Conservation (phyloP, 2,113 vertebrate species). For the Columba livia region DNA sequence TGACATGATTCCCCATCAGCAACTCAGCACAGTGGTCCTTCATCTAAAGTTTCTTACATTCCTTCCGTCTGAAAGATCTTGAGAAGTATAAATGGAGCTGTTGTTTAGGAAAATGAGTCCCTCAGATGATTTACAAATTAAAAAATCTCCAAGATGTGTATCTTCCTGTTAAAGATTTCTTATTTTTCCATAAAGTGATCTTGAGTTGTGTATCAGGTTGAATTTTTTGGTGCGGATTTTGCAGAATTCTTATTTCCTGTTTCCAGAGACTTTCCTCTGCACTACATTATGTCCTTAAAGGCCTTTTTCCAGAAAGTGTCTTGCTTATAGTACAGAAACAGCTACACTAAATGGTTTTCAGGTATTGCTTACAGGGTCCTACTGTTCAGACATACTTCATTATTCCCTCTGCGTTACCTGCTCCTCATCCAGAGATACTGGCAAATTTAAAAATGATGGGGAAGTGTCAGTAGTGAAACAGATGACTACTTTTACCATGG, state of each 20-base stretch:
- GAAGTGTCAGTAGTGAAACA: background rate
- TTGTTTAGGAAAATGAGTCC: background rate
- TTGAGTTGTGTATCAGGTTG: background rate
- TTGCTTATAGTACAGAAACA: background rate
- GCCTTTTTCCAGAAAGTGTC: background rate
- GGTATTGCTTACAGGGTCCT: background rate
- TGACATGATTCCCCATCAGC: background rate
- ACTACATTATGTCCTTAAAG: background rate
- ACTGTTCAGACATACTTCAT: background rate
- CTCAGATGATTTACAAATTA: background rate
- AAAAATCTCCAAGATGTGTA: background rate
- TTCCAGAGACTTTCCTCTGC: background rate
- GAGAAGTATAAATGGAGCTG: background rate
- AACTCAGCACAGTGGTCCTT: background rate
- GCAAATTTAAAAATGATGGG: background rate
- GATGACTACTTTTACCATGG: background rate
- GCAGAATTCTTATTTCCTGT: background rate
- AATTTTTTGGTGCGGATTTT: background rate
- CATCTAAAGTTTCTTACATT: background rate
- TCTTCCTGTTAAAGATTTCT: background rate
- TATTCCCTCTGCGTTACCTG: background rate
- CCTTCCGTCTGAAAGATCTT: background rate
- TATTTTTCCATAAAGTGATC: background rate
- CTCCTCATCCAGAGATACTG: background rate
- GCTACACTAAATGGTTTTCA: background rate